A percentile compares a stretch with the other conserved stretches of the same genome.
phyloP scores from a whole-genome alignment of 1,140 invertebrate species.

The Drosophila ficusphila region DNA sequence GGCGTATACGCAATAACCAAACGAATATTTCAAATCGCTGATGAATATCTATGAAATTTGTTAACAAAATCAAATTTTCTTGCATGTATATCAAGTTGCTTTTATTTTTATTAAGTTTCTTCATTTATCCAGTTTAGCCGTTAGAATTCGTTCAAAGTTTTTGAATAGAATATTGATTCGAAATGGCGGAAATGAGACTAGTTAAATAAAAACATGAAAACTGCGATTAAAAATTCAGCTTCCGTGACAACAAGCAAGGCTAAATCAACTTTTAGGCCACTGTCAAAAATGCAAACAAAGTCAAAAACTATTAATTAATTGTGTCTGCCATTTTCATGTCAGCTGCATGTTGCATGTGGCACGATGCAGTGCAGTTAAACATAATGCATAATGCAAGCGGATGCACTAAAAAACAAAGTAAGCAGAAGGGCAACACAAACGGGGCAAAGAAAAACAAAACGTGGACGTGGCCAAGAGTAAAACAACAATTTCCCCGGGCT shows the following conservation, averaged over 20 bases:
- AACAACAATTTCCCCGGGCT: constrained; percentile 27
- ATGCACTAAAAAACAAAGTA: constrained; percentile 40
- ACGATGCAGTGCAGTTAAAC: constrained; percentile 33
- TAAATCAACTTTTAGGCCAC: constrained; percentile 10
- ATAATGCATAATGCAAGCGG: constrained; percentile 55
- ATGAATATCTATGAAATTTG: not conserved
- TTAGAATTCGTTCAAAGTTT: no score
- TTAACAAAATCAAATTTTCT: not conserved
- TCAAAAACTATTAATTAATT: constrained; percentile 38
- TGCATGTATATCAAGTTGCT: no score
- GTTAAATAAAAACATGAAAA: not conserved
- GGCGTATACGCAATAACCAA: constrained; percentile 14
- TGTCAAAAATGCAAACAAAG: constrained; percentile 13
- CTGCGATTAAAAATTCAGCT: constrained; percentile 9
- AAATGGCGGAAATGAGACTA: not conserved
- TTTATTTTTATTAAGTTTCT: no score
- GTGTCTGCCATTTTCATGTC: constrained; percentile 44
- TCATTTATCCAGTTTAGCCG: no score
- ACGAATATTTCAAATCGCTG: not conserved
- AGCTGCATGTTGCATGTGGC: constrained; percentile 44
- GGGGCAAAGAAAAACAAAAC: constrained; percentile 18
- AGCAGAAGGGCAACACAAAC: constrained; percentile 9
- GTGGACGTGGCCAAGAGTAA: constrained; percentile 20
- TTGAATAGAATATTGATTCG: no score
- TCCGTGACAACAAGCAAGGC: constrained; percentile 13